These are phyloP conservation scores for Lordiphosa fenestrarum DNA, from an alignment of 2,888 invertebrate species.

Conservation along the genomic window DNA sequence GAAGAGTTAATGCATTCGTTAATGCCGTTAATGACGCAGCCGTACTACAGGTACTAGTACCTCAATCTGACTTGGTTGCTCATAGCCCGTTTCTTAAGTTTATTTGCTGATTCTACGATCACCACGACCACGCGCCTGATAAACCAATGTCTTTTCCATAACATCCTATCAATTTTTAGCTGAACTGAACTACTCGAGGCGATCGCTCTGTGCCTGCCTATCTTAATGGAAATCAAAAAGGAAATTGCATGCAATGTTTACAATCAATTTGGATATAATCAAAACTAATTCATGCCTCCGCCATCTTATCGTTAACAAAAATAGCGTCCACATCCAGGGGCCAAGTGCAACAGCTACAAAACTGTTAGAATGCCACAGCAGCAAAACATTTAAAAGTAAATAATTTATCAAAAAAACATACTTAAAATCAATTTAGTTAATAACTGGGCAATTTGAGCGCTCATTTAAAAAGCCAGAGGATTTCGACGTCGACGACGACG, in stretches of 20 bases:
- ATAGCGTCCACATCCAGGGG: constrained; percentile 13
- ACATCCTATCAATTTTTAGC: too few relatives aligned
- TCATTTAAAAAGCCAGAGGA: constrained; percentile 26
- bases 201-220: constrained; percentile 10
- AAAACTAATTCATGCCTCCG: background rate
- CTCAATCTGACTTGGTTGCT: too few relatives aligned
- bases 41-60: too few relatives aligned
- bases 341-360: constrained; percentile 23
- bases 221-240: constrained; percentile 54
- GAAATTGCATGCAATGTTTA: constrained; percentile 61
- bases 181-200: background rate
- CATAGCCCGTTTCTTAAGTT: too few relatives aligned
- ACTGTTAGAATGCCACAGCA: constrained; percentile 36
- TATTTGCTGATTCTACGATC: too few relatives aligned
- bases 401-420: constrained; percentile 73
- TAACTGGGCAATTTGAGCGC: constrained; percentile 79
- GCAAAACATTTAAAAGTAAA: constrained; percentile 73
- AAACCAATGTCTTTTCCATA: too few relatives aligned
- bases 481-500: constrained; percentile 57
- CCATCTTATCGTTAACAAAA: background rate
- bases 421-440: constrained; percentile 81
- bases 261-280: constrained; percentile 53
- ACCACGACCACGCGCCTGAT: too few relatives aligned
- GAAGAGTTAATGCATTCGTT: too few relatives aligned
- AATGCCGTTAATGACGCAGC: too few relatives aligned